Base-by-base conservation (phyloP, 2,797 vertebrate genomes). In the Clarias pachynema region DNA sequence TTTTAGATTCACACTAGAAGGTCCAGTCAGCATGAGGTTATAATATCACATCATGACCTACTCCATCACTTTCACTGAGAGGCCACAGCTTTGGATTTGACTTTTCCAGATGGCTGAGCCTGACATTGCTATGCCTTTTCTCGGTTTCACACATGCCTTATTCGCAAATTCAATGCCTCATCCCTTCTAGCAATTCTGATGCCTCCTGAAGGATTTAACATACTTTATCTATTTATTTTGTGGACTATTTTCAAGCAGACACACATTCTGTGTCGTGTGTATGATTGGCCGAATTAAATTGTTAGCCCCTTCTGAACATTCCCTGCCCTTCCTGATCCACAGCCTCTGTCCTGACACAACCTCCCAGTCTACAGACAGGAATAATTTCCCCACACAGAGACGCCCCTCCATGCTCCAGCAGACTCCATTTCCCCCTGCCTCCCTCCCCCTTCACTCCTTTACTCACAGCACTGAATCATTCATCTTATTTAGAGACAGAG, bases 401-500 rank as follows among this genome's bases (percentile, higher is more conserved):
- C 87, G 84, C 90, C 75, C 89, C 82, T 70, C 88, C 89, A 88
- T 66, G 69, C 82, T 79, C 26, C 91, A 92, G 91, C 91, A 91
- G 91, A 93, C 92, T 91, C 91, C 92, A 93, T 94, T 94, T 94
- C 90, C 93, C 91, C 88, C 26, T 60, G 60, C 87, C 90, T 90
- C 88, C 88, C 87, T 60, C 87, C 93, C 94, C 93, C 93, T 92
- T 94, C 93, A 94, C 85, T 91, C 88, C 90, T 91, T 93, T 92
- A 92, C 91, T 94, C 92, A 92, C 92, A 90, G 92, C 88, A 87
- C 53, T 26, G 87, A 87, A 91, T 92, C 94, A 95, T 95, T 95
- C 94, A 94, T 96, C 95, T 94, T 92, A 94, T 93, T 96, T 95
- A 94, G 87, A 78, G 86, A 90, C 90, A 92, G 93, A 93, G 93